Evolutionary conservation across 2,888 invertebrate genomes (phyloP), one percentile per base, ranked within the genome.

Genomic region (Clitarchus hookeri): DNA sequence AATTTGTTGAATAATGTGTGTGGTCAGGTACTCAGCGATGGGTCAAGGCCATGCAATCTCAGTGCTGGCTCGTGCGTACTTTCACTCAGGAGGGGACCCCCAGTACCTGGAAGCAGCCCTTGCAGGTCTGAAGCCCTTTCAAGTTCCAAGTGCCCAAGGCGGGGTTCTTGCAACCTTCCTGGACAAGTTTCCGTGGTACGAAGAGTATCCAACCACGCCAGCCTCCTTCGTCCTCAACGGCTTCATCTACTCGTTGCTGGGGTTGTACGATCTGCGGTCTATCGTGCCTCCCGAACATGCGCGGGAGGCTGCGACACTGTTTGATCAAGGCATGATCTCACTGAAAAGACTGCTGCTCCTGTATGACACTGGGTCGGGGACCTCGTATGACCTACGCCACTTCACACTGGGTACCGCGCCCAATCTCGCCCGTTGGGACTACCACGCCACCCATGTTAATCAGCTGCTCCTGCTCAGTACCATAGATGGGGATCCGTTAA

Each of bases 41-140:
- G 98, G 98, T 4, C 99, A 99, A 91, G 99, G 99, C 0, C 99
- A 99, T 92, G 97, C 96, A 44, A 96, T 99, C 89, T 99, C 99
- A 0, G 94, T 99, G n/a, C 93, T 99, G 85, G 95, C 97, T 0
- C 94, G 99, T 89, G 99, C 99, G 0, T 98, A 96, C 92, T 93
- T 96, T 92, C 95, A 95, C 91, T 97, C 97, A 44, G 94, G 94
- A 83, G 96, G 96, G 0, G 95, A 96, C 90, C 92, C 93, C 86
- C 91, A 93, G 83, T 99, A 98, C 92, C 93, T 99, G 88, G 94
- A 95, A 86, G 95, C 98, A 0, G 99, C 99, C 1, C 92, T 95
- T 77, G 93, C 95, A 88, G 99, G 97, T 83, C 93, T 98, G 85
- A 94, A 94, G 89, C 95, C 97, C 54, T 98, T 97, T 90, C 94